These are phyloP conservation scores for Ariopsis seemanni DNA, from an alignment of 2,113 vertebrate species.

Conservation along the genomic window DNA sequence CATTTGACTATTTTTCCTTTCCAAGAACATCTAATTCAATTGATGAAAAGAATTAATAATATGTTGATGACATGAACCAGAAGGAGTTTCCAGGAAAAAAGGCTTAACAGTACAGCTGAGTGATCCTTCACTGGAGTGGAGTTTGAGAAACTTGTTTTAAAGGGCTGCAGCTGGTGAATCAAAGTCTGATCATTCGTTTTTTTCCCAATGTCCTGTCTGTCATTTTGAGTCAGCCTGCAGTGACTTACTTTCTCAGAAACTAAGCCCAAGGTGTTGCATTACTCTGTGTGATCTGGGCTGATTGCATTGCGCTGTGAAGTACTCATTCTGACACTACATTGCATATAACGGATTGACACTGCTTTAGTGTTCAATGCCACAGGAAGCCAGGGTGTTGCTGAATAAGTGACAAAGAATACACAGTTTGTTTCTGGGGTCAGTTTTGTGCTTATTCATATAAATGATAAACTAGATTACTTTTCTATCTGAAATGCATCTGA, in stretches of 20 bases:
- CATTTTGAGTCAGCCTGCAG: slow-evolving; percentile 37
- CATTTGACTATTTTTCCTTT: not conserved
- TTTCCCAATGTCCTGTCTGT: slow-evolving; percentile 31
- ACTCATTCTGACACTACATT: slow-evolving; percentile 39
- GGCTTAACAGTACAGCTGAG: not conserved
- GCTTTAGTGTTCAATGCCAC: not conserved
- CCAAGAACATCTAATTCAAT: not conserved
- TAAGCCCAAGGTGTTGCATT: slow-evolving; percentile 42
- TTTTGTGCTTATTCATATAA: not conserved
- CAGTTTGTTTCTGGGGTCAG: not conserved
- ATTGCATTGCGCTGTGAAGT: slow-evolving; percentile 36
- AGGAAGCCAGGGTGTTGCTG: not conserved
- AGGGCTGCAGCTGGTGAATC: slow-evolving; percentile 23
- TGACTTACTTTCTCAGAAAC: slow-evolving; percentile 26
- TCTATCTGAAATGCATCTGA: not conserved
- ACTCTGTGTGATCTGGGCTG: slow-evolving; percentile 34
- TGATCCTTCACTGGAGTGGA: not conserved
- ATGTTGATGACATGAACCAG: not conserved
- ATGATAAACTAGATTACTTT: not conserved
- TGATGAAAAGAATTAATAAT: not conserved
- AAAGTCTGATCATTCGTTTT: slow-evolving; percentile 25
- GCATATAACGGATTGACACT: slow-evolving; percentile 19
- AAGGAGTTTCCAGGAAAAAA: not conserved
- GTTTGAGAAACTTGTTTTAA: slow-evolving; percentile 13
- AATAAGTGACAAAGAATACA: not conserved